Evolutionary conservation across 2,888 invertebrate species (phyloP).

Genomic region (Polyommatus icarus): DNA sequence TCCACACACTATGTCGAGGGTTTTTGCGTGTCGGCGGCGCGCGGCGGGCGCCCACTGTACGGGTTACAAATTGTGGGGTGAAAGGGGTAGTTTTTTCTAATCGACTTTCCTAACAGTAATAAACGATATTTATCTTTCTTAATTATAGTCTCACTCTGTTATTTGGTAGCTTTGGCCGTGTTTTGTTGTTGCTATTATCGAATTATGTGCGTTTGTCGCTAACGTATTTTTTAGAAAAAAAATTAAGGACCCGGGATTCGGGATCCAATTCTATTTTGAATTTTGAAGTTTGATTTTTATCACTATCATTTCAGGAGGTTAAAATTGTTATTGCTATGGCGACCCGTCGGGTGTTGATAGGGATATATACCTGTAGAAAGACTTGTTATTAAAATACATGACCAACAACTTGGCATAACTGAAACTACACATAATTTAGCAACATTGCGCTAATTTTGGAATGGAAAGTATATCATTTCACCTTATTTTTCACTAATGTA

Average conservation of each 20-base stretch:
- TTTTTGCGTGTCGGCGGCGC: conserved; percentile 68
- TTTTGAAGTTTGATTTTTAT: not conserved
- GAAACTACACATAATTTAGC: too few relatives aligned
- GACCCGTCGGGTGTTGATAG: not conserved
- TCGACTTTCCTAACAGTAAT: conserved; percentile 80
- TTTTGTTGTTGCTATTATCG: conserved; percentile 75
- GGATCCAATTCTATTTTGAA: not conserved
- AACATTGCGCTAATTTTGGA: too few relatives aligned
- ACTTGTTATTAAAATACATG: too few relatives aligned
- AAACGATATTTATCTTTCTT: conserved; percentile 81
- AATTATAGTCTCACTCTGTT: conserved; percentile 76
- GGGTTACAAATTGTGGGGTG: conserved; percentile 81
- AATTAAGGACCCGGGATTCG: not conserved
- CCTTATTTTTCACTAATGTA: too few relatives aligned
- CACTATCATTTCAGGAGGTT: not conserved
- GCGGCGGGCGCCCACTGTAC: conserved; percentile 71
- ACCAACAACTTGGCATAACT: too few relatives aligned
- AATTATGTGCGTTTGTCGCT: conserved; percentile 73
- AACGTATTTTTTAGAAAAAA: conserved; percentile 40
- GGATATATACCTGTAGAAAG: not conserved
- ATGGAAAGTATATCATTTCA: too few relatives aligned
- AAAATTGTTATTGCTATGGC: not conserved
- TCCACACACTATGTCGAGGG: conserved; percentile 53
- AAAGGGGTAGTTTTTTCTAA: conserved; percentile 81
- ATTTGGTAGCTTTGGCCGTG: conserved; percentile 74